A percentile compares a stretch with the other conserved stretches of the same genome.
Evolutionary conservation across 1,140 invertebrate species (phyloP).

Genomic region (Tetragnatha versicolor): DNA sequence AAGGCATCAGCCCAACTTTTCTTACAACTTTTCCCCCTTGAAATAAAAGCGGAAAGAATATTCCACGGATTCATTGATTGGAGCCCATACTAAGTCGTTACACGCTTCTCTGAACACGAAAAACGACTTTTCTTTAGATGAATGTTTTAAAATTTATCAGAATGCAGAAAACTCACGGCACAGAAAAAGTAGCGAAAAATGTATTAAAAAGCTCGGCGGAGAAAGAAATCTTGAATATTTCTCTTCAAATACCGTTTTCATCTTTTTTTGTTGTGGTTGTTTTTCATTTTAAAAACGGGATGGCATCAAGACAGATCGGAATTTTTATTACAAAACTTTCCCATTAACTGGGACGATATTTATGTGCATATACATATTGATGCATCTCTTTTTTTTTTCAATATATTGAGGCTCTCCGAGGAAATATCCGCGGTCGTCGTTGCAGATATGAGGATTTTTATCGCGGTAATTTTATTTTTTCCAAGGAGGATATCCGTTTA

Average conservation of each 20-base stretch:
- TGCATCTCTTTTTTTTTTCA: no score
- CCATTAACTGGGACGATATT: neutral
- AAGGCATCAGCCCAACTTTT: neutral
- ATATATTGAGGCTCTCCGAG: neutral
- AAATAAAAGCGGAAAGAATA: neutral
- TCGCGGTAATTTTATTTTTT: neutral
- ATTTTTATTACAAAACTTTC: conserved; percentile 4
- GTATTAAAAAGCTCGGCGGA: neutral
- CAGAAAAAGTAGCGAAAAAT: neutral
- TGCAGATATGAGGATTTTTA: neutral
- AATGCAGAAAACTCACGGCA: conserved; percentile 25
- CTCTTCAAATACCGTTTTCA: neutral
- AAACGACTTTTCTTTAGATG: neutral
- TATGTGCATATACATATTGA: neutral
- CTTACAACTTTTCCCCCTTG: neutral
- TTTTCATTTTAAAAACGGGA: no score
- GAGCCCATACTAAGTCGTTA: conserved; percentile 9
- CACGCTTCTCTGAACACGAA: conserved; percentile 22
- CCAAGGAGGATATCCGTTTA: neutral
- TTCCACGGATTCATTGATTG: conserved; percentile 35
- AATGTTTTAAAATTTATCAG: conserved; percentile 46
- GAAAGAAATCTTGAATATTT: conserved; percentile 11
- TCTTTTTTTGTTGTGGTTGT: no score
- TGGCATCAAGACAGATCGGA: no score
- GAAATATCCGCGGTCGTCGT: neutral